Percentiles rank a stretch among this genome's conserved stretches.
These are phyloP conservation scores for Teleiodes luculella DNA, from an alignment of 2,888 invertebrate species.

Conservation along the genomic window DNA sequence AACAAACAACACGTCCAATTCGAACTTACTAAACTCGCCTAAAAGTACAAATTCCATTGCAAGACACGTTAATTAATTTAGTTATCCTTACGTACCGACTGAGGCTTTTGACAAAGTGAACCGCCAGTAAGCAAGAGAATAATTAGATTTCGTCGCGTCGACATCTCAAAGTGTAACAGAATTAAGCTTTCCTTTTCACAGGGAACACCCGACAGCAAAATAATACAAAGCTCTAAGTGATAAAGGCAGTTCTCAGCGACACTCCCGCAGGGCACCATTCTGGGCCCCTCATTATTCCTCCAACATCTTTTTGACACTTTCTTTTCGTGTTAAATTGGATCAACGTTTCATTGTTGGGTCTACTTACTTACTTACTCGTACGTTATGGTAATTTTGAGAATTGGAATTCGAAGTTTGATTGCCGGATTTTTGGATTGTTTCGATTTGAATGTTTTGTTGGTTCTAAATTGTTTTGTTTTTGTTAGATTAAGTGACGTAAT, in stretches of 20 bases:
- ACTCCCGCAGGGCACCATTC: constrained; percentile 57
- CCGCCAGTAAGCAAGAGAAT: constrained; percentile 54
- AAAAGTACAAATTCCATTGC: constrained; percentile 15
- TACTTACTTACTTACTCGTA: constrained; percentile 28
- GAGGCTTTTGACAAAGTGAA: constrained; percentile 72
- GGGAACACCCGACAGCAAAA: constrained; percentile 64
- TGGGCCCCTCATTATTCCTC: constrained; percentile 58
- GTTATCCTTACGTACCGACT: constrained; percentile 41
- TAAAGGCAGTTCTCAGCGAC: constrained; percentile 59
- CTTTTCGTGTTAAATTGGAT: constrained; percentile 59
- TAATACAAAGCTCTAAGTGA: constrained; percentile 74
- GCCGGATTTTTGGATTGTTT: constrained; percentile 38
- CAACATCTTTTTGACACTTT: constrained; percentile 53
- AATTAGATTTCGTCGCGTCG: constrained; percentile 75
- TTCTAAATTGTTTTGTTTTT: constrained; percentile 19
- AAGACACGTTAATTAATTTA: constrained; percentile 48
- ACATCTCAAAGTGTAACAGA: constrained; percentile 77
- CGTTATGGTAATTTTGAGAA: constrained; percentile 55
- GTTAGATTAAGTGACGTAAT: constrained; percentile 7
- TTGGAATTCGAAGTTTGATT: constrained; percentile 49
- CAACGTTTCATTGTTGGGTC: constrained; percentile 53
- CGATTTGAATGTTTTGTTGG: constrained; percentile 11
- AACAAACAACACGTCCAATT: constrained; percentile 3
- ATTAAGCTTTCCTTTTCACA: constrained; percentile 75
- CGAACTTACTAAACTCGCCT: constrained; percentile 11